Conservation (phyloP, 2,888 invertebrate species). For the Amiota minor region DNA sequence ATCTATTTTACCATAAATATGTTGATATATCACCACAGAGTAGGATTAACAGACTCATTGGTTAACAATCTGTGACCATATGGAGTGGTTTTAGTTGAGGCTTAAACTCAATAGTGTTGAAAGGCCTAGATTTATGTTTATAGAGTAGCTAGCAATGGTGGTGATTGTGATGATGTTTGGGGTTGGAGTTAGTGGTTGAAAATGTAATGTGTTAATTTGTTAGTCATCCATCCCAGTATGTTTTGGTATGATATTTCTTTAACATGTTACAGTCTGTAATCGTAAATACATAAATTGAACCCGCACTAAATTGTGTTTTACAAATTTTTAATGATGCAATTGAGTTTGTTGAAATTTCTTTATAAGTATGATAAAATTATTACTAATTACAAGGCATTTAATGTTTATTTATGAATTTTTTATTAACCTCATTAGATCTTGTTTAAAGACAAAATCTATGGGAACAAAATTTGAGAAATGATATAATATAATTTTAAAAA, state of each 20-base stretch:
- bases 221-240: slow-evolving; percentile 18
- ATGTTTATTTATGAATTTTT: no score
- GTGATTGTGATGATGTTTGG: not conserved
- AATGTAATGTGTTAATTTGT: slow-evolving; percentile 62
- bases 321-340: no score
- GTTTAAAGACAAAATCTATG: no score
- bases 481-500: not conserved
- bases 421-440: no score
- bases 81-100: slow-evolving; percentile 14
- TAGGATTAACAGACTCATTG: slow-evolving; percentile 58
- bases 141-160: no score
- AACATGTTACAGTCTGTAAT: not conserved
- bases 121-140: no score
- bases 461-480: no score
- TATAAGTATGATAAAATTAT: no score
- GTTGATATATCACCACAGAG: slow-evolving; percentile 64
- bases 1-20: slow-evolving; percentile 66
- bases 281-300: not conserved
- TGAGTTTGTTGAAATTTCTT: no score
- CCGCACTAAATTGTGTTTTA: slow-evolving; percentile 1
- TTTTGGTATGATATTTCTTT: not conserved
- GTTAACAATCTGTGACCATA: slow-evolving; percentile 18
- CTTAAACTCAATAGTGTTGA: not conserved
- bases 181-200: slow-evolving; percentile 30
- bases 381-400: no score